Evolutionary conservation across 1,140 invertebrate genomes (phyloP), one percentile per base, ranked within the genome.

Genomic region (Bacillus rossius): DNA sequence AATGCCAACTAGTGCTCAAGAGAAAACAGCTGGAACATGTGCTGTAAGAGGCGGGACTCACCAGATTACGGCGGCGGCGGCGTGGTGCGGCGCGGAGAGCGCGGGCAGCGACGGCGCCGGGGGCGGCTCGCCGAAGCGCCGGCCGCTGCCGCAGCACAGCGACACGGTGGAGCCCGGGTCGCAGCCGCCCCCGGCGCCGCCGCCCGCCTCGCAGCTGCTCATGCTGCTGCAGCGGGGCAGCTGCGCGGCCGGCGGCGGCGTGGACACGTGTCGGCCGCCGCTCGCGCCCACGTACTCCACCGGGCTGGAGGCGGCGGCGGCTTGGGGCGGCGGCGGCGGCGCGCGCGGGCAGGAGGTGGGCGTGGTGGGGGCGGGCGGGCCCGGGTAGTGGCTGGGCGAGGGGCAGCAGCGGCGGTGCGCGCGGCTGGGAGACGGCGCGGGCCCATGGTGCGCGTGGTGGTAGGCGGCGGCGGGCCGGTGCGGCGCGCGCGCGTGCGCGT

Each of bases 221-320:
- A 59, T 23, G 49, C 47, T 52, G 38, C 65, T 59, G 43, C 73
- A 75, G 52, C 74, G 76, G 22, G 80, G 78, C 3, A 59, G 17
- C 8, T 16, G 1, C 8, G 54, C 2, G n/a, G 81, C 77, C 51
- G 81, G 83, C 16, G 80, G 80, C n/a, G 81, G 79, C 52, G 81
- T 78, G 57, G 81, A 82, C 17, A 82, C 77, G 55, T 82, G 76
- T 19, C 83, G 74, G 0, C 75, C 77, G 17, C 76, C 79, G 26
- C 75, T 77, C 3, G 75, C 76, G 13, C 79, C 80, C 59, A 81
- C 79, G 66, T 81, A 82, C 62, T 81, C 80, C 19, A 59, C 41
- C 38, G 37, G 13, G 22, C 7, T 8, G 26, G 10, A 13, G 5
- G 26, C n/a, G 51, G 51, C 20, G 29, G 29, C 5, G 10, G 29